Evolutionary conservation across 2,113 vertebrate species (phyloP), one percentile per base, ranked within the genome.

Genomic region (Elachura formosa): DNA sequence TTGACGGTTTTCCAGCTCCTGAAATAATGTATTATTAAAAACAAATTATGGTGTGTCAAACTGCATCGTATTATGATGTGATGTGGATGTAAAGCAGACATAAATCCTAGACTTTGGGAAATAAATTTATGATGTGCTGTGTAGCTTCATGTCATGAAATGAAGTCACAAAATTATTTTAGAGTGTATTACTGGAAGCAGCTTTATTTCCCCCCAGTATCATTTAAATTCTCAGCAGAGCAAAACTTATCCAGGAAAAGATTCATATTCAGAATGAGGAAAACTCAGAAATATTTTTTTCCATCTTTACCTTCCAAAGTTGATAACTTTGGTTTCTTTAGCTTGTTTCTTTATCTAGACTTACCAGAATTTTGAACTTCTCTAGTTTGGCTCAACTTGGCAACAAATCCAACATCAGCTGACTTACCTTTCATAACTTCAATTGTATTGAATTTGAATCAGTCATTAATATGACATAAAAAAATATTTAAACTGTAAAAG

Each of bases 1-100:
- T 82, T 84, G 59, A 83, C 63, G 69, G 21, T 85, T n/a, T 87
- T 54, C 23, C 25, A 85, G 46, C 33, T 62, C 34, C 82, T 89
- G 69, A 96, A 91, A 94, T 91, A 87, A 84, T 68, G 15, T 38
- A 56, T 89, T 95, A 89, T 85, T 93, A 82, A 93, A 91, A 95
- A 52, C 18, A 90, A 94, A 82, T 66, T 69, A 83, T 51, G 38
- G 4, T 82, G 20, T 94, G 59, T 88, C 75, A 90, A 82, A 85
- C 67, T 80, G 17, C 26, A 54, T 85, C 1, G 0, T 48, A 77
- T 66, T 90, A 59, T 55, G 61, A 49, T 86, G 81, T 68, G 77
- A 89, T 75, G 8, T 51, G 40, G 48, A 78, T 91, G 23, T 89
- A 91, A 91, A 93, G 49, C n/a, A 94, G 84, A 84, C 64, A 93